Conservation (phyloP, 2,888 invertebrate species). For the Hyalella azteca region DNA sequence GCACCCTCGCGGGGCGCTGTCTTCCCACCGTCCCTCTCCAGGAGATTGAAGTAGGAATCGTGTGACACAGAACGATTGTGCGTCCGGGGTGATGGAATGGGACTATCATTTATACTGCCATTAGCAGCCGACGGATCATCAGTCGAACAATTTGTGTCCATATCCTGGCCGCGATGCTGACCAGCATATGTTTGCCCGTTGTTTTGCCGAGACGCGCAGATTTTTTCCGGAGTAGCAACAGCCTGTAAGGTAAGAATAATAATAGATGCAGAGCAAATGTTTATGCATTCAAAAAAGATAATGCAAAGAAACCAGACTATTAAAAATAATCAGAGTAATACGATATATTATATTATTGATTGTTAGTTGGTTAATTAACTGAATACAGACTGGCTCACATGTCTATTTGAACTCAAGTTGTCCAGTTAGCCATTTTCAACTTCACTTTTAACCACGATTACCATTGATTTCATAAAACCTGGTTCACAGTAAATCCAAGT, state of each 20-base stretch:
- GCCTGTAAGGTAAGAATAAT: constrained; percentile 40
- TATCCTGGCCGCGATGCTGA: constrained; percentile 41
- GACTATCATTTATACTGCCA: constrained; percentile 48
- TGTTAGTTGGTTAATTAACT: too few species aligned
- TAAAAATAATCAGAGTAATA: too few species aligned
- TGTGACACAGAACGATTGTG: constrained; percentile 77
- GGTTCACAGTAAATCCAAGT: too few species aligned
- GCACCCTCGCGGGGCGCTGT: constrained; percentile 48
- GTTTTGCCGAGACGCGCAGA: constrained; percentile 24
- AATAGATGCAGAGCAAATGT: too few species aligned
- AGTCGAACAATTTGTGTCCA: not conserved
- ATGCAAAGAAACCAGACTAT: too few species aligned
- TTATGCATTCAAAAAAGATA: too few species aligned
- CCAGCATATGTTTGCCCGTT: constrained; percentile 25
- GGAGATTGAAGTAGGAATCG: constrained; percentile 86
- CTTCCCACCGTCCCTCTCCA: constrained; percentile 64
- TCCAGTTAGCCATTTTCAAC: too few species aligned
- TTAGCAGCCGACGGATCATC: not conserved
- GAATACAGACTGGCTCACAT: too few species aligned
- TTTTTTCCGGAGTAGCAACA: constrained; percentile 45
- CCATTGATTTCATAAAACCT: not conserved
- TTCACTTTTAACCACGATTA: not conserved
- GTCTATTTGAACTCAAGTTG: too few species aligned
- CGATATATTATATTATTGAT: too few species aligned
- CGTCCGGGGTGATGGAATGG: constrained; percentile 59